Percentiles rank a stretch among this genome's conserved stretches.
phyloP scores from a whole-genome alignment of 92 coral and sea anemone genomes.

The Porites cylindrica region DNA sequence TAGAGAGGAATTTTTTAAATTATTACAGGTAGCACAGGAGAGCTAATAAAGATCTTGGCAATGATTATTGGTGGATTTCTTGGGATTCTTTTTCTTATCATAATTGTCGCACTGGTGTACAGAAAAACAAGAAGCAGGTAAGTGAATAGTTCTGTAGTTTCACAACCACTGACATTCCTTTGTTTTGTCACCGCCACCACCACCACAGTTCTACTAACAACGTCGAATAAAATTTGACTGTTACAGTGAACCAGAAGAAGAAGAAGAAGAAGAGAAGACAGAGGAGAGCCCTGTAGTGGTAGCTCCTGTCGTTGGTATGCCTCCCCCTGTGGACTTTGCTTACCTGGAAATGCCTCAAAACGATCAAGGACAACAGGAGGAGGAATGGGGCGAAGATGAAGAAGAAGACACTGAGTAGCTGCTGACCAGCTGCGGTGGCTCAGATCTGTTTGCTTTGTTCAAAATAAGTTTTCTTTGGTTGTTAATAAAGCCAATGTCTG shows the following conservation, averaged over 20 bases:
- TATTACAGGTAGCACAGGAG: conserved; percentile 28
- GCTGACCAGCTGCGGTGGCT: background rate
- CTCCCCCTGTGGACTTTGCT: conserved; percentile 19
- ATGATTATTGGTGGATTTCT: conserved; percentile 38
- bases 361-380: background rate
- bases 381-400: conserved; percentile 27
- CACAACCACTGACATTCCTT: too few species aligned
- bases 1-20: background rate
- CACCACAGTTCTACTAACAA: background rate
- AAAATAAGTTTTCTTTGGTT: too few species aligned
- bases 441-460: background rate
- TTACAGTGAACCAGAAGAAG: conserved; percentile 7
- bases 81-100: conserved; percentile 21
- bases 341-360: conserved; percentile 29
- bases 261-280: background rate
- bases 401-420: conserved; percentile 15
- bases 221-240: background rate
- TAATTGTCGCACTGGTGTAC: background rate
- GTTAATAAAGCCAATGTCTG: too few species aligned
- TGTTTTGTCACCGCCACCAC: background rate
- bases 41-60: conserved; percentile 17
- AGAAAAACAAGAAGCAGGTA: conserved; percentile 18
- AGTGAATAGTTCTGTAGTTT: background rate
- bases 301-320: conserved; percentile 12
- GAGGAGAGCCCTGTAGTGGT: background rate